Evolutionary conservation across 2,888 invertebrate genomes (phyloP), one percentile per base, ranked within the genome.

Genomic region (Liodrosophila aerea): DNA sequence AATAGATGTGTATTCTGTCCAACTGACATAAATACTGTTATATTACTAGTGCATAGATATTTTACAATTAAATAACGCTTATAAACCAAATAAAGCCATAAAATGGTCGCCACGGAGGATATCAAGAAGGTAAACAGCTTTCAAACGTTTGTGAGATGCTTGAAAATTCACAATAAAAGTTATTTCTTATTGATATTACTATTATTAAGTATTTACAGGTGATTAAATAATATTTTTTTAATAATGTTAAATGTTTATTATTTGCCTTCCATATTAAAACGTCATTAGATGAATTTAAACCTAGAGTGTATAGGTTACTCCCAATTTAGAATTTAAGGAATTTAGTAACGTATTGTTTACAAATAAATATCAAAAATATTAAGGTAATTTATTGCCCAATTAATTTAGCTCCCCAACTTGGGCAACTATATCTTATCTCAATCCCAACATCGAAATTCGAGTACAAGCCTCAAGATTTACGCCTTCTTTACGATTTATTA

Each of bases 51-150:
- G 8, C 8, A 12, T n/a, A n/a, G n/a, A n/a, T n/a, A n/a, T n/a
- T n/a, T n/a, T n/a, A n/a, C n/a, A n/a, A n/a, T n/a, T n/a, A n/a
- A n/a, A n/a, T n/a, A n/a, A n/a, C n/a, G n/a, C n/a, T n/a, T n/a
- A n/a, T n/a, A n/a, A n/a, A n/a, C n/a, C n/a, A n/a, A n/a, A n/a
- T n/a, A n/a, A n/a, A n/a, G n/a, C n/a, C n/a, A n/a, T n/a, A 50
- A 27, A 41, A 61, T 80, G 80, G 76, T 78, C 11, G 76, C 65
- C 43, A 71, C 37, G 36, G 81, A 78, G 34, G 73, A 80, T 41
- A 39, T 65, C 9, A 65, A 82, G 63, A 85, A 65, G 76, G 78
- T 82, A 62, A 39, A 33, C 0, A 31, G 18, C 15, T 4, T 4
- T 33, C 2, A 9, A 2, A 4, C 1, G 8, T 29, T 7, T 29